These are phyloP conservation scores for Rhipidura dahli DNA, from an alignment of 2,113 vertebrate species.

Conservation along the genomic window DNA sequence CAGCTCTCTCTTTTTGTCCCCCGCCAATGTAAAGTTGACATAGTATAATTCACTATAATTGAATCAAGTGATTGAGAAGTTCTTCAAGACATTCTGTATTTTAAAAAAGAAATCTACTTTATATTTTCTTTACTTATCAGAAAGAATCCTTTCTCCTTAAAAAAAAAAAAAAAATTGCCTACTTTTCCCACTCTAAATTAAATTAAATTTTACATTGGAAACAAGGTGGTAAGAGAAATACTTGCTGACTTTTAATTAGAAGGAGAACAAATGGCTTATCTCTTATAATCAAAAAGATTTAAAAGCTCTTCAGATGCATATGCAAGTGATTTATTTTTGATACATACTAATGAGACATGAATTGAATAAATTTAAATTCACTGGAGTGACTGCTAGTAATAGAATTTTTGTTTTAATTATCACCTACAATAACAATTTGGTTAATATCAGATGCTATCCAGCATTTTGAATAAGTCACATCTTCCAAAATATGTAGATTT, in stretches of 20 bases:
- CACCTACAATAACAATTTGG: background rate
- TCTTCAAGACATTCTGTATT: background rate
- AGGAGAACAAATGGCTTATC: background rate
- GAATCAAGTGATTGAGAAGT: background rate
- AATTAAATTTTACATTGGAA: background rate
- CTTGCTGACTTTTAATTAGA: constrained; percentile 2
- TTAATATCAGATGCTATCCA: background rate
- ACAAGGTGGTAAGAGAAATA: background rate
- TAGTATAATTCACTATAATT: background rate
- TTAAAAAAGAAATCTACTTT: background rate
- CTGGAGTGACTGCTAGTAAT: background rate
- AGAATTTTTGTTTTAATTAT: background rate
- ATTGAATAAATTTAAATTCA: background rate
- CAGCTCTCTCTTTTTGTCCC: background rate
- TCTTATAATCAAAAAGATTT: background rate
- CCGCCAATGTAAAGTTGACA: background rate
- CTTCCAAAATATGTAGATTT: background rate
- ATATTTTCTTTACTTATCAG: background rate
- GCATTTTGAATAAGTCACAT: background rate
- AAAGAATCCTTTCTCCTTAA: background rate
- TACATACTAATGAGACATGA: background rate
- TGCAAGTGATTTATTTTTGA: background rate
- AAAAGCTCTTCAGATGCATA: background rate
- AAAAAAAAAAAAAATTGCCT: background rate
- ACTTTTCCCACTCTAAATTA: background rate